Percentiles rank a stretch among this genome's conserved stretches.
These are phyloP conservation scores for Aphaenogaster ashmeadi DNA, from an alignment of 1,140 invertebrate genomes.

Conservation along the genomic window DNA sequence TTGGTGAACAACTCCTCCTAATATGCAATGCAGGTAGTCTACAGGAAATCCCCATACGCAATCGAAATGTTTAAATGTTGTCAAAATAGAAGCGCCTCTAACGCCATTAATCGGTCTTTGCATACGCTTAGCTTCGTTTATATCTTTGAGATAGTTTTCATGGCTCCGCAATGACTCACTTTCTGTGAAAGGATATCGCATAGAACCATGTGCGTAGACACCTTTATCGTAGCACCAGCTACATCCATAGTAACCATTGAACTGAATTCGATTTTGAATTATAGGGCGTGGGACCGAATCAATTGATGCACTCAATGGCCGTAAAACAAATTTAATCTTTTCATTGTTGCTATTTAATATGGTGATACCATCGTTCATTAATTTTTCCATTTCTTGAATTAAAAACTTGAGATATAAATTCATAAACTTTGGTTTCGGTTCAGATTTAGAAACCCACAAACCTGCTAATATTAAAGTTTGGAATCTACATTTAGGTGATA, in stretches of 20 bases:
- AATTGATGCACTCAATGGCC: neutral
- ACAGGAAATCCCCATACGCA: neutral
- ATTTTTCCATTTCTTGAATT: neutral
- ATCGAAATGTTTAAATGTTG: neutral
- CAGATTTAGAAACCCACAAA: neutral
- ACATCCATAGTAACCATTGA: neutral
- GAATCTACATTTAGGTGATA: neutral
- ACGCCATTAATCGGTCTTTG: neutral
- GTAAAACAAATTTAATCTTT: neutral
- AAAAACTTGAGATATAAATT: neutral
- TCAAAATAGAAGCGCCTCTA: neutral
- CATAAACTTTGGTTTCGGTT: neutral
- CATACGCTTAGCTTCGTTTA: neutral
- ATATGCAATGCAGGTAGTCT: neutral
- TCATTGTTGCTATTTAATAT: neutral
- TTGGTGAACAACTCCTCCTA: neutral
- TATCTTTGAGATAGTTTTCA: neutral
- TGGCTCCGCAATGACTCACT: neutral
- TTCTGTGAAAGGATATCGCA: conserved; percentile 2
- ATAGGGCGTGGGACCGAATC: neutral
- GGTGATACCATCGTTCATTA: neutral
- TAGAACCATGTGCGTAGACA: neutral
- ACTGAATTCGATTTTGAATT: conserved; percentile 1
- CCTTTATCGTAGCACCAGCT: neutral
- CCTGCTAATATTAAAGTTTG: neutral